These are phyloP conservation scores for Mormyrops boulengeri DNA, from an alignment of 2,797 vertebrate species.

Conservation along the genomic window DNA sequence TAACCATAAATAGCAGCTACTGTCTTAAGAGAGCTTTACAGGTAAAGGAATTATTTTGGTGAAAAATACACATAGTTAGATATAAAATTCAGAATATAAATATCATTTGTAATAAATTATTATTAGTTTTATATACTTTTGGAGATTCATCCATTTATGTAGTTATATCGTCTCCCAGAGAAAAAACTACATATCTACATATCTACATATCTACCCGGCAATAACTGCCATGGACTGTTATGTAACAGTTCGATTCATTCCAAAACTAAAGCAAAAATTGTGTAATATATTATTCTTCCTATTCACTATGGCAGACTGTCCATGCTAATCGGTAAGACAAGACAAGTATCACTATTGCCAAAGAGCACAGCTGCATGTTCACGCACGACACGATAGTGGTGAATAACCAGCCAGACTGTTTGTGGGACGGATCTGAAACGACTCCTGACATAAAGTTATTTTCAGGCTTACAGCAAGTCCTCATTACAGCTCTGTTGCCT, in stretches of 20 bases:
- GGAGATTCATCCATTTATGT: not conserved
- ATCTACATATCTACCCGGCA: not conserved
- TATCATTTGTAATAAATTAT: not conserved
- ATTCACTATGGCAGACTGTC: not conserved
- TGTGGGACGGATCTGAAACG: not conserved
- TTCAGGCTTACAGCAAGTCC: not conserved
- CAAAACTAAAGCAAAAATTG: not conserved
- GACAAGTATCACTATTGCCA: not conserved
- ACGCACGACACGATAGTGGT: not conserved
- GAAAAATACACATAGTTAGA: not conserved
- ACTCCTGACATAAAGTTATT: not conserved
- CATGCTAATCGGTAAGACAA: not conserved
- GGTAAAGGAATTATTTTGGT: not conserved
- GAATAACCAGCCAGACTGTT: not conserved
- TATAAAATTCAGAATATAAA: not conserved
- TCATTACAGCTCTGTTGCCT: not conserved
- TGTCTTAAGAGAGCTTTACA: not conserved
- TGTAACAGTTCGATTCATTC: not conserved
- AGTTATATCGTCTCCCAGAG: not conserved
- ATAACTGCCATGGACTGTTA: not conserved
- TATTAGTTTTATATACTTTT: not conserved
- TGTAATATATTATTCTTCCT: not conserved
- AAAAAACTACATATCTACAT: not conserved
- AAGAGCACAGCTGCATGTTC: not conserved
- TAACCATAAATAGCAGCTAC: not conserved